Evolutionary conservation across 2,797 vertebrate genomes (phyloP), one percentile per base, ranked within the genome.

Genomic region (Microctenopoma steveboyesi): DNA sequence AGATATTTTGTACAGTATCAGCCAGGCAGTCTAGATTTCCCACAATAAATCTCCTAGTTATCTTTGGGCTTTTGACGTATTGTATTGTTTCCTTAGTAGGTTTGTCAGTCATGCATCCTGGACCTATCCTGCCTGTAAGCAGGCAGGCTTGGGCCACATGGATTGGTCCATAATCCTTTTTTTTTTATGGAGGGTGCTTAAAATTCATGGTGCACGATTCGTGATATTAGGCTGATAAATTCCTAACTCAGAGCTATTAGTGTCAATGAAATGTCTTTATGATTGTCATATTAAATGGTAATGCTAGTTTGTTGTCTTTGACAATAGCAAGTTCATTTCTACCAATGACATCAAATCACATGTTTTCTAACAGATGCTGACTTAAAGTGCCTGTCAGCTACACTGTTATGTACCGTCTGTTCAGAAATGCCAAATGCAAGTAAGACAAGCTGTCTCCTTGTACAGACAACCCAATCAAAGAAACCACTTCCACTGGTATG

Each of bases 331-430:
- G 91, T 89, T 89, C 82, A 88, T 85, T 86, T 85, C 84, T 88
- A 65, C 67, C 84, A 88, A 66, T 87, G 78, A 88, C 80, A 69
- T 73, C 81, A 79, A 72, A 91, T 91, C 83, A 80, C 74, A 77
- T 74, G 67, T 87, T 88, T 79, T 83, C 74, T 58, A 91, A 84
- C 92, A 93, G 91, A 91, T 92, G 92, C 86, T 86, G 81, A 76
- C 69, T 83, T 81, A 85, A 89, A 86, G 81, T 88, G 84, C 79
- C 84, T 88, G 88, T 91, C 90, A 89, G 83, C 83, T 75, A 76
- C 65, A 74, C 78, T 84, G 82, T 85, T 86, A 76, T 82, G 76
- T 80, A 66, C 79, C 83, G 86, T 92, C 89, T 92, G 89, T 90
- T 92, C 79, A 74, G 68, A 85, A 84, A 90, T 86, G 78, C 75